Evolutionary conservation across 2,888 invertebrate species (phyloP), one percentile per base, ranked within the genome.

Genomic region (Lasiommata megera): DNA sequence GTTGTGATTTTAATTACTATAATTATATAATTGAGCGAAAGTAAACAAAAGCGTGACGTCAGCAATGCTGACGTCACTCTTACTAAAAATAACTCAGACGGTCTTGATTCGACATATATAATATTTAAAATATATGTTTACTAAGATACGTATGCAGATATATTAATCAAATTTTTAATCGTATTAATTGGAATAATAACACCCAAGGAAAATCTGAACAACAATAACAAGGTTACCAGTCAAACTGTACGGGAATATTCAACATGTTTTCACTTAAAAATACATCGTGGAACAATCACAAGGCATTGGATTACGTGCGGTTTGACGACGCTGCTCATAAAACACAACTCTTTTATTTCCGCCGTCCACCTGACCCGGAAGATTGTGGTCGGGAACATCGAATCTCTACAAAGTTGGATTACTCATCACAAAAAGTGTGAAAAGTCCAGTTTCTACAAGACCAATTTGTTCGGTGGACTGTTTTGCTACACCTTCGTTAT

Each of bases 281-380:
- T 58, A 61, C 56, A 61, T 52, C 41, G 53, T 54, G 38, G 31
- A 71, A 69, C 70, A 74, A 74, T 75, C 72, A 75, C 74, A 77
- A 67, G 66, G 63, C 64, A 67, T 67, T 54, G 62, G 61, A 64
- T 75, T 70, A 70, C 73, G 77, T 77, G 76, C 56, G 71, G 74
- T 84, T 84, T 82, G 79, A 84, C 78, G 72, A 67, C 66, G 78
- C 79, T 72, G 72, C 70, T 72, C 75, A 76, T 87, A 86, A 87
- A 87, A 50, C 48, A 79, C 76, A 76, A 79, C 74, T 76, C 74
- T 80, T 85, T 86, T 82, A 85, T 77, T 81, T 68, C 72, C 65
- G 62, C 69, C 64, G 70, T 65, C 68, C 73, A 76, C 74, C 73
- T 76, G 73, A 67, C 62, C 60, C 67, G 67, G 65, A 71, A 68